Evolutionary conservation across 2,888 invertebrate species (phyloP).

Genomic region (Coecobrya sp.): DNA sequence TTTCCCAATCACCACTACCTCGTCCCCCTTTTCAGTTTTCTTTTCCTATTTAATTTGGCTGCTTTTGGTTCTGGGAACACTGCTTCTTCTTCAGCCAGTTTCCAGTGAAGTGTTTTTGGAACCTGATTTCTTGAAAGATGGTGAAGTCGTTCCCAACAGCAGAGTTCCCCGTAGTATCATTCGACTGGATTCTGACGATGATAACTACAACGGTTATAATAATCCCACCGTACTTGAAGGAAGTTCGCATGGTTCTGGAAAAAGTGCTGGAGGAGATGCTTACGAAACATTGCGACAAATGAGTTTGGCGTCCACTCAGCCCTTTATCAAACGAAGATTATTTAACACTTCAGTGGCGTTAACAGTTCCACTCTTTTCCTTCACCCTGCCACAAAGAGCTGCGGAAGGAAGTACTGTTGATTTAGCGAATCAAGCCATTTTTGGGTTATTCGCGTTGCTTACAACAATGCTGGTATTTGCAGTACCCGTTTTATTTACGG

Average conservation of each 20-base stretch:
- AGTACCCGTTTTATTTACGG: constrained; percentile 86
- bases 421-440: constrained; percentile 86
- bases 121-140: constrained; percentile 49
- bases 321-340: constrained; percentile 83
- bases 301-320: constrained; percentile 71
- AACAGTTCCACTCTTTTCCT: constrained; percentile 85
- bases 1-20: constrained; percentile 9
- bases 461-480: constrained; percentile 85
- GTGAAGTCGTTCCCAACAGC: not conserved
- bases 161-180: constrained; percentile 65
- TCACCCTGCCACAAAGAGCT: constrained; percentile 84
- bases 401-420: constrained; percentile 85
- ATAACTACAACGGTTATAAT: constrained; percentile 39
- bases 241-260: not conserved
- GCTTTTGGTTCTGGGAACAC: not conserved
- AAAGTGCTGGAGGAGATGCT: constrained; percentile 40
- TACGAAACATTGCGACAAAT: constrained; percentile 72
- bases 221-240: constrained; percentile 69
- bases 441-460: constrained; percentile 85
- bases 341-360: constrained; percentile 86
- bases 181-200: constrained; percentile 22
- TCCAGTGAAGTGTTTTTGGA: constrained; percentile 60
- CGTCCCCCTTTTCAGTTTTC: not conserved
- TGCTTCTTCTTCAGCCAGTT: constrained; percentile 5
- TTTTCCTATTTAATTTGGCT: constrained; percentile 13